Evolutionary conservation across 2,113 vertebrate species (phyloP), one percentile per base, ranked within the genome.

Genomic region (Tyrannus savana): DNA sequence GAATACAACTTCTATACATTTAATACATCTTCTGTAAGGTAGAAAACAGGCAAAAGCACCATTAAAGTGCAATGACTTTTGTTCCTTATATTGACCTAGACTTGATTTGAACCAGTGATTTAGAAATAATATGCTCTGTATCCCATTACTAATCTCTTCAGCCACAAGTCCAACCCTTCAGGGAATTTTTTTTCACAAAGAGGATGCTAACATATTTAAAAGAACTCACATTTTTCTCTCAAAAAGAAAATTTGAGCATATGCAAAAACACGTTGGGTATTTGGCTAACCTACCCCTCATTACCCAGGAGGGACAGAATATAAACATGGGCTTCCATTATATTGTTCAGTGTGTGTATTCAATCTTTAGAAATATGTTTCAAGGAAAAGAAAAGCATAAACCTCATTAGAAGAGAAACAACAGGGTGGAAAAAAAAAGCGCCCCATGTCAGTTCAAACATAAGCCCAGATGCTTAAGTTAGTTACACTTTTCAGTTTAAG

Each of bases 401-500:
- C 53, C 85, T 96, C 93, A 92, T 97, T 96, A 97, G 73, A 89
- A 86, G 63, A 87, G 72, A 90, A 96, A 89, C 80, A 95, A 93
- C 39, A 66, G n/a, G 22, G 76, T 92, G 59, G 83, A 53, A 66
- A 72, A 75, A 77, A 83, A 96, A 88, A 79, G n/a, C 22, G 2
- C 79, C 68, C 91, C 24, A 5, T 53, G 81, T 96, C 91, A 85
- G 83, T 71, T 84, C 53, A 24, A 80, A 90, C 19, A 0, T 47
- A 25, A 90, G 83, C 72, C 81, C 94, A 83, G 93, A 94, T 95
- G 87, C 86, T 96, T 78, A 83, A 94, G 91, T 95, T 96, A 91
- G 91, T 88, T 92, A 92, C 81, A 95, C 66, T 91, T 95, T 96
- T 95, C 86, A 81, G 94, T 97, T 94, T 95, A 92, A 95, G 92